These are phyloP conservation scores for Tenthredo distinguenda DNA, from an alignment of 2,888 invertebrate genomes.

Conservation along the genomic window DNA sequence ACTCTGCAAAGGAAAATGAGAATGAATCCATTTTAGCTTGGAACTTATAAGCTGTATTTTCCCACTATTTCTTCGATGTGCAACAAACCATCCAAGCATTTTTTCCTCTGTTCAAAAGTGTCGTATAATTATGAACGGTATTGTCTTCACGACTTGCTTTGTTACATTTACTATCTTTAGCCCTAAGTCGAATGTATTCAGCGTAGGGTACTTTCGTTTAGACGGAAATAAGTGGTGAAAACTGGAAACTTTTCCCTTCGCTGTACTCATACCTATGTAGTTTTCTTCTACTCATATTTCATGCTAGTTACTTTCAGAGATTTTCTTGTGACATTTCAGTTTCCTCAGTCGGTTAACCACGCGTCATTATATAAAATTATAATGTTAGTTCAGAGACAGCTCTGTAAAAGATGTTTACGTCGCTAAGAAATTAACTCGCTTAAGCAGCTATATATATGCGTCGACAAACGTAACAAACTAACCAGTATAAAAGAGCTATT, in stretches of 20 bases:
- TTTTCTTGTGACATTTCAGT: constrained; percentile 22
- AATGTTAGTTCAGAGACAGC: constrained; percentile 1
- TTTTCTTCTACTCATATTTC: constrained; percentile 6
- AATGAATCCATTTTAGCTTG: background rate
- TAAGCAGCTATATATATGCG: constrained; percentile 15
- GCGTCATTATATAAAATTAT: constrained; percentile 42
- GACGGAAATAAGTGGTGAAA: constrained; percentile 74
- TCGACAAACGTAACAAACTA: background rate
- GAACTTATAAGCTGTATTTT: constrained; percentile 34
- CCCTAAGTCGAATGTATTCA: constrained; percentile 15
- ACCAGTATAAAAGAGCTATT: background rate
- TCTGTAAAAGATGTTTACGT: constrained; percentile 1
- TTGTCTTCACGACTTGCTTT: constrained; percentile 3
- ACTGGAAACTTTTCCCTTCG: constrained; percentile 27
- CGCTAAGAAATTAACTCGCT: constrained; percentile 1
- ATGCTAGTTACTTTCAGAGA: background rate
- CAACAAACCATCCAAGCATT: constrained; percentile 31
- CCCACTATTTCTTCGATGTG: constrained; percentile 33
- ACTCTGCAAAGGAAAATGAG: constrained; percentile 17
- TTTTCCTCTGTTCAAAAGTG: constrained; percentile 33
- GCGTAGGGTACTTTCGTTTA: constrained; percentile 61
- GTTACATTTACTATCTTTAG: constrained; percentile 16
- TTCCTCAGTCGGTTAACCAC: constrained; percentile 40
- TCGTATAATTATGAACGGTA: constrained; percentile 5
- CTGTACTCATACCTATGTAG: background rate